Base-by-base conservation (phyloP, 2,113 vertebrate species). In the Phrynosoma platyrhinos region DNA sequence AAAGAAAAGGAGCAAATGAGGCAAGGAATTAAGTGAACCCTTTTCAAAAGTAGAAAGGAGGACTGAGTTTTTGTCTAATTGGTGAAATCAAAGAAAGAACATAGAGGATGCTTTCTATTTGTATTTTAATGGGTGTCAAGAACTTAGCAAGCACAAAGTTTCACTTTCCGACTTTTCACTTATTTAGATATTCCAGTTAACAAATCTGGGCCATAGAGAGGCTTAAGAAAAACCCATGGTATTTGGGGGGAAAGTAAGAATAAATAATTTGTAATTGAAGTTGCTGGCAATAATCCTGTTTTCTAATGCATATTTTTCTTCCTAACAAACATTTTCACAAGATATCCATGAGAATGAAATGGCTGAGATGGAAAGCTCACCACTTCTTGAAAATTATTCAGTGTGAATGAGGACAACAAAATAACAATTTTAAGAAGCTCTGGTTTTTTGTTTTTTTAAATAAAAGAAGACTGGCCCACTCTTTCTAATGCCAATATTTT, bases 371-470 rank as follows among this genome's bases (percentile, higher is more conserved):
- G 0, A n/a, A 3, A 68, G 2, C 55, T 72, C 30, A 42, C 32
- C 42, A 3, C 36, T 82, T 82, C 9, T 72, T 81, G 21, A 40
- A 75, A 75, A 53, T 10, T 47, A 64, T 12, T 23, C 74, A 21
- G 25, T 87, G 58, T 92, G 94, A 64, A 82, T 13, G 77, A 87
- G 89, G 8, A 27, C 72, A 90, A 69, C 10, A 79, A 12, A 91
- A 68, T 47, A 8, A 53, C 85, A 83, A 6, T 84, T 90, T 89
- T 30, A 12, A 0, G 42, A 32, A 79, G 9, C 1, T 76, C 13
- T n/a, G n/a, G n/a, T n/a, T n/a, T n/a, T n/a, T n/a, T 13, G 14
- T 62, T 18, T 62, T 62, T 62, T 62, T 14, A 55, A 74, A 36
- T 75, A 71, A 25, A 81, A 64, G 75, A 90, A 85, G 32, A 90